Conservation (phyloP, 1,140 invertebrate species). For the Colletes gigas region DNA sequence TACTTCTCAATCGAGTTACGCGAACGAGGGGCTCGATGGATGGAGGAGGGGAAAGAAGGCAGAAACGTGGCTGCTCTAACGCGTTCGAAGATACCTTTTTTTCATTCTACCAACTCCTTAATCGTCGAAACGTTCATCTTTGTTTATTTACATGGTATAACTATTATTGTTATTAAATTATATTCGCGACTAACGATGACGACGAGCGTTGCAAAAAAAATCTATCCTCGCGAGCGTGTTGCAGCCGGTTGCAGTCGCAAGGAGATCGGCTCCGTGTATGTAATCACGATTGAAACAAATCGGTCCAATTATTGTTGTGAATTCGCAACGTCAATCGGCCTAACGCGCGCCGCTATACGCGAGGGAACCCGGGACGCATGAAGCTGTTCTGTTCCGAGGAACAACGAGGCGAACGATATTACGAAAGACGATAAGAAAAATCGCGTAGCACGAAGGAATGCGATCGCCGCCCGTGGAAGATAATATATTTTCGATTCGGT, state of each 20-base stretch:
- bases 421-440: not conserved
- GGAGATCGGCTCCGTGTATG: not conserved
- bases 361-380: not conserved
- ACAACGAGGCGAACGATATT: too few species aligned
- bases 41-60: not conserved
- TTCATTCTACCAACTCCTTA: too few species aligned
- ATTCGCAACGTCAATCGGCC: slow-evolving; percentile 27
- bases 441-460: not conserved
- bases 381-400: not conserved
- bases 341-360: not conserved
- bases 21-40: slow-evolving; percentile 10
- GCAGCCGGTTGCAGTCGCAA: not conserved
- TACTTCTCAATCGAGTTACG: slow-evolving; percentile 31
- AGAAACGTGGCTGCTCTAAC: too few species aligned
- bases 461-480: too few species aligned
- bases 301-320: slow-evolving; percentile 39
- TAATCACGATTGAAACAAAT: slow-evolving; percentile 47
- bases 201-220: slow-evolving; percentile 12
- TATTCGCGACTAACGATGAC: too few species aligned
- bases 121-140: too few species aligned
- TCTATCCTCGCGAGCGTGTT: slow-evolving; percentile 7
- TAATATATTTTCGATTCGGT: not conserved
- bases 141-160: too few species aligned
- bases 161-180: too few species aligned
- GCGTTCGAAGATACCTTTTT: too few species aligned